Percentiles rank a stretch among this genome's conserved stretches.
These are phyloP conservation scores for Copidosoma floridanum DNA, from an alignment of 1,140 invertebrate species.

Conservation along the genomic window DNA sequence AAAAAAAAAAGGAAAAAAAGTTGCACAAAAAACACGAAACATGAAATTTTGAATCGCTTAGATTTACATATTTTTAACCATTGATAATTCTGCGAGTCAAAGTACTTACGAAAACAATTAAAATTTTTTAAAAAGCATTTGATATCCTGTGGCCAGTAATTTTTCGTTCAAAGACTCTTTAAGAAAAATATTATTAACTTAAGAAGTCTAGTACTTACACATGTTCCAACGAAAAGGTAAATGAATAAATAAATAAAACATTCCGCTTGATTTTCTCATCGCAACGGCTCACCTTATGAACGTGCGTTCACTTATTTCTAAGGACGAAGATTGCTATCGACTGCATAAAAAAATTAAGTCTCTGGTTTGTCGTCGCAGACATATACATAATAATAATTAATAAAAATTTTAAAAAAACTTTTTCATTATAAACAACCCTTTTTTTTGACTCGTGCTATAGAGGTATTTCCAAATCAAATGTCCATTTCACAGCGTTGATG, in stretches of 20 bases:
- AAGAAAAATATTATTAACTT: not conserved
- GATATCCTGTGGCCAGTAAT: slow-evolving; percentile 4
- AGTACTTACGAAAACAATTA: too few species aligned
- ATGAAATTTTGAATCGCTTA: slow-evolving; percentile 5
- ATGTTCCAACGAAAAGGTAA: too few species aligned
- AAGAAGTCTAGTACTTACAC: too few species aligned
- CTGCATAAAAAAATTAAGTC: not conserved
- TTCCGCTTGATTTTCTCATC: too few species aligned
- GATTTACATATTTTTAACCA: slow-evolving; percentile 8
- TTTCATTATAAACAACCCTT: too few species aligned
- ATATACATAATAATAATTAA: not conserved
- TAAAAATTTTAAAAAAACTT: not conserved
- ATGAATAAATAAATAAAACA: too few species aligned
- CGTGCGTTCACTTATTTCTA: slow-evolving; percentile 7
- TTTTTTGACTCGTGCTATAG: too few species aligned
- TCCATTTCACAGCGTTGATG: slow-evolving; percentile 15
- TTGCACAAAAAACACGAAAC: slow-evolving; percentile 17
- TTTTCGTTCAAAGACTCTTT: not conserved
- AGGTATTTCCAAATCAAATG: slow-evolving; percentile 7
- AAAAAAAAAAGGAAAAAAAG: too few species aligned
- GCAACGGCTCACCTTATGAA: too few species aligned
- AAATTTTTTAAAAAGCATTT: slow-evolving; percentile 13
- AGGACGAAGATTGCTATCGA: not conserved
- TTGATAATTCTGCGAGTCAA: too few species aligned
- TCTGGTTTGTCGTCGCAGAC: slow-evolving; percentile 3